Base-by-base conservation (phyloP, 2,113 vertebrate genomes). In the Calypte anna region DNA sequence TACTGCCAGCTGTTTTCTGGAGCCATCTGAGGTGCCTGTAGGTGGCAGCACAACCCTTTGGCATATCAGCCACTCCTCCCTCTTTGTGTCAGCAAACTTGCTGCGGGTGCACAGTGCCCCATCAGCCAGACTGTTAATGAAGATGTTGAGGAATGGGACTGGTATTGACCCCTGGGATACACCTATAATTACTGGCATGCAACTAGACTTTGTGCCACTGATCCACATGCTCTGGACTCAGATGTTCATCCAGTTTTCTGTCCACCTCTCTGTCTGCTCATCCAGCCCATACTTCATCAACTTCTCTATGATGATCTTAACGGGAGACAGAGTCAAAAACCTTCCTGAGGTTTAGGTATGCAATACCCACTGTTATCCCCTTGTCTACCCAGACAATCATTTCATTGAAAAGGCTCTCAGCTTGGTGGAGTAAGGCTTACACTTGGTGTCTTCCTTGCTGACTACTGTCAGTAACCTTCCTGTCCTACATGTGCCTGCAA, bases 301-400 rank as follows among this genome's bases (percentile, higher is more conserved):
- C 10, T 79, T 74, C 19, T 25, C 22, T 58, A 7, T 33, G 22
- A 46, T 33, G 21, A 43, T 22, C 25, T 43, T 25, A 16, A 40
- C 2, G 17, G 12, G 12, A 57, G 10, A 31, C 5, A 25, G 36
- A 54, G 14, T 5, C 24, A 59, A 78, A 86, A 69, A 1, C 19
- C 3, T 44, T 79, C 10, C 10, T 9, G 23, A 64, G 21, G 61
- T 6, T 1, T 0, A 61, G 14, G 9, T 33, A 15, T 17, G 4
- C 12, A 54, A 25, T 17, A 50, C 21, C 48, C 22, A 18, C 17
- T 51, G 14, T 51, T 86, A 30, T 55, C 14, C 2, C 8, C 5
- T 18, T 8, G 10, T 5, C 38, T 33, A 40, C 9, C 0, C 3
- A 19, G 14, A 4, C 30, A 44, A 3, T 36, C 4, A 16, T 40